phyloP scores from a whole-genome alignment of 2,797 vertebrate species.

The Labroides dimidiatus region DNA sequence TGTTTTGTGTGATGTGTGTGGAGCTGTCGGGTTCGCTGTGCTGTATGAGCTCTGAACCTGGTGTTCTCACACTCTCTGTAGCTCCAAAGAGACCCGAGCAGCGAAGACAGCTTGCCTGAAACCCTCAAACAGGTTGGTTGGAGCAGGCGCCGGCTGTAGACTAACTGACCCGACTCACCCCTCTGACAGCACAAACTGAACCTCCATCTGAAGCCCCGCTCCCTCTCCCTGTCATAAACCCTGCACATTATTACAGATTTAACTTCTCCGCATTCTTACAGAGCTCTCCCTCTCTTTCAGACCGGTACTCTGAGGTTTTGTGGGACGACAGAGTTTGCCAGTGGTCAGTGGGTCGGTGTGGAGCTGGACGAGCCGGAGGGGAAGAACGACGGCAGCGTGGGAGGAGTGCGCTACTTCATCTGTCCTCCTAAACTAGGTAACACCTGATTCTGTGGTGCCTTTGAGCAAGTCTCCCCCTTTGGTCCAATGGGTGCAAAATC shows the following conservation, averaged over 20 bases:
- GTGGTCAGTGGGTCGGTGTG: constrained; percentile 95
- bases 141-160: constrained; percentile 27
- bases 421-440: constrained; percentile 93
- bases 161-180: constrained; percentile 30
- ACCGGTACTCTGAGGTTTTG: constrained; percentile 91
- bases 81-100: constrained; percentile 63
- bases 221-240: background rate
- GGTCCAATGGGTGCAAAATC: too few relatives aligned
- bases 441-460: background rate
- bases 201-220: background rate
- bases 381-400: constrained; percentile 95
- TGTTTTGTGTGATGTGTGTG: background rate
- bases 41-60: constrained; percentile 56
- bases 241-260: background rate
- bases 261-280: background rate
- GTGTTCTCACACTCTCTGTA: constrained; percentile 54
- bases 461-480: background rate
- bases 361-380: constrained; percentile 94
- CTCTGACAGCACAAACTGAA: constrained; percentile 6
- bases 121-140: constrained; percentile 66
- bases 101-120: constrained; percentile 51
- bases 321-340: constrained; percentile 94
- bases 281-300: constrained; percentile 64
- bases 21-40: background rate
- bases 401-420: constrained; percentile 94